Base-by-base conservation (phyloP, 2,113 vertebrate genomes). In the Glareola pratincola region DNA sequence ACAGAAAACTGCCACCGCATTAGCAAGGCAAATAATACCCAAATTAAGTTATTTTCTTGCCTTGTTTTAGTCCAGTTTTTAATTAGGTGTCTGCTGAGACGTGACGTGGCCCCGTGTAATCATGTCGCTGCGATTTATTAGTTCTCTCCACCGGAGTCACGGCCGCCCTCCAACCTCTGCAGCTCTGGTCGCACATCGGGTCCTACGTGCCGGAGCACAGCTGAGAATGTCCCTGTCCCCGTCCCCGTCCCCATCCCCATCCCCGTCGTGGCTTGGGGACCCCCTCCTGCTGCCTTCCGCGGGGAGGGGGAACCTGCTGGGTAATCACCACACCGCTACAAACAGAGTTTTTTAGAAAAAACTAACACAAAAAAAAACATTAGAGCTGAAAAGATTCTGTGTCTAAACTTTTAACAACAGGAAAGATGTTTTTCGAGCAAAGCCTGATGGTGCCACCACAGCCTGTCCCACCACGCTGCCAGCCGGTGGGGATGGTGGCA, bases 11-110 rank as follows among this genome's bases (percentile, higher is more conserved):
- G 48, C 89, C 37, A 43, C 90, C 11, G 5, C 88, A 78, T 95
- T 90, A 98, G 84, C 84, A 94, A 95, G 80, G 94, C 96, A 94
- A 87, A 90, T 75, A 82, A 37, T 45, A 24, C 67, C 93, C 90
- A 71, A 85, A 96, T 94, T 37, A 94, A 97, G 83, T 71, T 73
- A 22, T 84, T 95, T 91, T 86, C 95, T 76, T 82, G 81, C 88
- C 88, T 92, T 85, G 36, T 73, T 96, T 91, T 72, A 30, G 63
- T 66, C 94, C 96, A 34, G 76, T 41, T 97, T 91, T 97, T 97
- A 97, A 97, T 96, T 88, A 96, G 91, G 84, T 29, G 10, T 92
- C 93, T 94, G 96, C 96, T 76, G 85, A 14, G 14, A 71, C 4
- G 14, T 76, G 67, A 59, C 18, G 21, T 62, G 94, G 72, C 66